These are phyloP conservation scores for Ceratina calcarata DNA, from an alignment of 1,140 invertebrate genomes.

Conservation along the genomic window DNA sequence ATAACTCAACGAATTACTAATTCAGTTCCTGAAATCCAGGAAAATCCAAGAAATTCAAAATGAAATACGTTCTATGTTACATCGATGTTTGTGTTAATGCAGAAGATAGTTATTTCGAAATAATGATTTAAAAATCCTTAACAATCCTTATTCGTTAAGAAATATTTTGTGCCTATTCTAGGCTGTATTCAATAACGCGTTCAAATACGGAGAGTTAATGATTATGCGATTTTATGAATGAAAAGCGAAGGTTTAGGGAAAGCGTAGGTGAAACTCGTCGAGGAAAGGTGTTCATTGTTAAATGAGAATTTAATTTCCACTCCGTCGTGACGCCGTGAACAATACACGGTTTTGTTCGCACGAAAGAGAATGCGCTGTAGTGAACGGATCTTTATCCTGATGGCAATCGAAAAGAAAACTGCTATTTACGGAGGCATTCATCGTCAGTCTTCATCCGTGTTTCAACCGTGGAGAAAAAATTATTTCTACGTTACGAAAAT, in stretches of 20 bases:
- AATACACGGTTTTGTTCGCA: conserved; percentile 51
- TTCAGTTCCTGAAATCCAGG: too few relatives aligned
- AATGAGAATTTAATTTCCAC: conserved; percentile 53
- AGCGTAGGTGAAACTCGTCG: conserved; percentile 48
- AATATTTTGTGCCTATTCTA: too few relatives aligned
- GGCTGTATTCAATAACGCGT: too few relatives aligned
- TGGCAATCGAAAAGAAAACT: conserved; percentile 18
- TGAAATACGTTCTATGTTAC: too few relatives aligned
- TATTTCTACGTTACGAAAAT: too few relatives aligned
- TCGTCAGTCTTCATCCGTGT: not conserved
- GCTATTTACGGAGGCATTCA: not conserved
- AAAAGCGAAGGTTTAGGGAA: conserved; percentile 15
- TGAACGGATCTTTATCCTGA: not conserved
- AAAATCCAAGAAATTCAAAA: too few relatives aligned
- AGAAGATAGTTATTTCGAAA: too few relatives aligned
- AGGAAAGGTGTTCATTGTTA: conserved; percentile 47
- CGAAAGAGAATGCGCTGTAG: conserved; percentile 27
- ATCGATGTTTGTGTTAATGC: too few relatives aligned
- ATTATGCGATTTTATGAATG: not conserved
- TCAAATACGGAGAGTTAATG: too few relatives aligned
- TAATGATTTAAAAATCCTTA: too few relatives aligned
- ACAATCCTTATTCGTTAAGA: too few relatives aligned
- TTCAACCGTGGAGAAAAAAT: not conserved
- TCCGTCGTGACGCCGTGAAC: conserved; percentile 31
- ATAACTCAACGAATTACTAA: too few relatives aligned